These are phyloP conservation scores for Odontocolon sp. DNA, from an alignment of 2,888 invertebrate genomes.

Conservation along the genomic window DNA sequence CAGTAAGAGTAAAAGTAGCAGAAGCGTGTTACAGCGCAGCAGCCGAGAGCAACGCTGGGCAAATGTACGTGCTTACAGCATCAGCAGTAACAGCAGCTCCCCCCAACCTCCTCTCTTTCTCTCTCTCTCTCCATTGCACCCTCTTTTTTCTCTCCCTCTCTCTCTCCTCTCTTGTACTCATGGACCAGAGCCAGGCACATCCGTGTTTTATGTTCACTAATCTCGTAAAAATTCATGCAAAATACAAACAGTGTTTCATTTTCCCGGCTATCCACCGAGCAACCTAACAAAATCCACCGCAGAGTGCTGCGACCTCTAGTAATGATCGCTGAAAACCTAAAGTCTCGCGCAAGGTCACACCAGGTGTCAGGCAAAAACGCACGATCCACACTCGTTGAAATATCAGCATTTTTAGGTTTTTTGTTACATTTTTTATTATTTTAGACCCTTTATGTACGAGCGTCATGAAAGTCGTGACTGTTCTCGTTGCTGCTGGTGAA, in stretches of 20 bases:
- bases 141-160: background rate
- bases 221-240: constrained; percentile 78
- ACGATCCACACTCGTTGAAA: constrained; percentile 20
- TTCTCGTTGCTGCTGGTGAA: too few species aligned
- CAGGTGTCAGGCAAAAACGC: background rate
- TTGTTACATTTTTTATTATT: background rate
- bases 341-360: background rate
- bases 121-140: background rate
- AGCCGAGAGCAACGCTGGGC: constrained; percentile 29
- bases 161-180: background rate
- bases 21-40: background rate
- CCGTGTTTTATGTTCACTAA: constrained; percentile 75
- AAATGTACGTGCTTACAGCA: constrained; percentile 72
- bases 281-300: constrained; percentile 38
- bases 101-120: background rate
- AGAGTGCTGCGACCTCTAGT: too few species aligned
- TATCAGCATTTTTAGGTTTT: constrained; percentile 11
- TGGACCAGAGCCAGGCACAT: constrained; percentile 29
- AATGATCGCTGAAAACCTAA: background rate
- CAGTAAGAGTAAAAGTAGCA: constrained; percentile 30
- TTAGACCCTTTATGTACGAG: background rate
- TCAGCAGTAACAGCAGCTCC: constrained; percentile 10
- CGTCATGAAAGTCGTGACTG: background rate
- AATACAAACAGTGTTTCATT: constrained; percentile 74
- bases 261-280: constrained; percentile 26